Conservation (phyloP, 1,140 invertebrate genomes). For the Lethocerus indicus region DNA sequence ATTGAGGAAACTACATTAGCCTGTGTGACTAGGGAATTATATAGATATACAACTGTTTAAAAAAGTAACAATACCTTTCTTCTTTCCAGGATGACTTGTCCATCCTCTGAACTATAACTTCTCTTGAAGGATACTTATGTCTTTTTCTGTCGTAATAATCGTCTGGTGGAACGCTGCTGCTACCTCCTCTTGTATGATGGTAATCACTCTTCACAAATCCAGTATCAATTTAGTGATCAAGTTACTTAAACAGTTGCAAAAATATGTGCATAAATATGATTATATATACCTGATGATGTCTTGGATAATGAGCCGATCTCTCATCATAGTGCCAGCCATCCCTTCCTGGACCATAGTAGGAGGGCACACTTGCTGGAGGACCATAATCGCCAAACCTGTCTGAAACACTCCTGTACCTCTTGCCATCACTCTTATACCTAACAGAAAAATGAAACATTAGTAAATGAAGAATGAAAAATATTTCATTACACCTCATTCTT, state of each 20-base stretch:
- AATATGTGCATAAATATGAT: too few relatives aligned
- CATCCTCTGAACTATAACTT: conserved; percentile 59
- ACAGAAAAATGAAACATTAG: neutral
- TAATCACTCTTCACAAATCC: too few relatives aligned
- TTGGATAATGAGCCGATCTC: neutral
- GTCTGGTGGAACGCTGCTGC: neutral
- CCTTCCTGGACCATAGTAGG: conserved; percentile 9
- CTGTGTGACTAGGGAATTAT: too few relatives aligned
- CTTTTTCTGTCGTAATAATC: neutral
- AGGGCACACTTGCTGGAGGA: too few relatives aligned
- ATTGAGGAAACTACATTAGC: too few relatives aligned
- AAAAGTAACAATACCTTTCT: conserved; percentile 12
- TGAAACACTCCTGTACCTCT: conserved; percentile 14
- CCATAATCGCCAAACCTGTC: conserved; percentile 16
- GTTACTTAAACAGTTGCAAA: neutral
- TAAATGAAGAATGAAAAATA: too few relatives aligned
- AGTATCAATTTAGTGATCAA: too few relatives aligned
- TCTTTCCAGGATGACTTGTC: conserved; percentile 25
- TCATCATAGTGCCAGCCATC: conserved; percentile 9
- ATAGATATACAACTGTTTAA: too few relatives aligned
- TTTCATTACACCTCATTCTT: too few relatives aligned
- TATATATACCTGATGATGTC: conserved; percentile 4
- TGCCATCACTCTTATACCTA: conserved; percentile 9
- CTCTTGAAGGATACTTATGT: conserved; percentile 22
- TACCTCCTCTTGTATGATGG: too few relatives aligned